Conservation (phyloP, 2,797 vertebrate species). For the Aratinga solstitialis region DNA sequence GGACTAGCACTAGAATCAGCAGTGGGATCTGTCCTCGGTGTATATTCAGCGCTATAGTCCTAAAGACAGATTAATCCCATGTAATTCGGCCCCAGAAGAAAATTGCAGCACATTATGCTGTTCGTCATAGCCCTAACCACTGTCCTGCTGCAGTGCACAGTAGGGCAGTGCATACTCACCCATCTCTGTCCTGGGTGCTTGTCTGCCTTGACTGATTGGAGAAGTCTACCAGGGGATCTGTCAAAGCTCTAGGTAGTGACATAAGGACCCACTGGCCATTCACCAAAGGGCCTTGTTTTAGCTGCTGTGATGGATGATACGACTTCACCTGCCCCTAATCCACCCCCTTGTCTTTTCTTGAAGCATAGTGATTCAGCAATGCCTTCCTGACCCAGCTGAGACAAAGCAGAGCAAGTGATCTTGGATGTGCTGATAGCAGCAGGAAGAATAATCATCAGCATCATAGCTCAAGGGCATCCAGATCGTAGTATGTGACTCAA, state of each 20-base stretch:
- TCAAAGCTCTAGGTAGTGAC: not conserved
- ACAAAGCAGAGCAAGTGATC: constrained; percentile 13
- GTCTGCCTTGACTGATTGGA: not conserved
- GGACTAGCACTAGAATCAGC: not conserved
- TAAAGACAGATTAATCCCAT: not conserved
- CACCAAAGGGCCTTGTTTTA: not conserved
- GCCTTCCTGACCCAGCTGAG: constrained; percentile 29
- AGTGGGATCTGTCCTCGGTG: not conserved
- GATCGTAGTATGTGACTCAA: constrained; percentile 11
- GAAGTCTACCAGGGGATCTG: not conserved
- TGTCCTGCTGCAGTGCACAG: not conserved
- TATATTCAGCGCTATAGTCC: no score
- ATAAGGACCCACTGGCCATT: not conserved
- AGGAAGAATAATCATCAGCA: constrained; percentile 9
- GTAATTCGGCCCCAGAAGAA: not conserved
- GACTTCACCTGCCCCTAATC: not conserved
- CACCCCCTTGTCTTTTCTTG: not conserved
- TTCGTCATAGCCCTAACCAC: not conserved
- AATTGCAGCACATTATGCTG: not conserved
- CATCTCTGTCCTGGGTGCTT: not conserved
- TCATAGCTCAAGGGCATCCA: constrained; percentile 31
- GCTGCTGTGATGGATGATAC: not conserved
- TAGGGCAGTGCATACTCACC: not conserved
- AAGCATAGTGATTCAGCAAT: constrained; percentile 47
- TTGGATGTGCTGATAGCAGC: constrained; percentile 47